These are phyloP conservation scores for Scortum barcoo DNA, from an alignment of 2,113 vertebrate species.

Conservation along the genomic window DNA sequence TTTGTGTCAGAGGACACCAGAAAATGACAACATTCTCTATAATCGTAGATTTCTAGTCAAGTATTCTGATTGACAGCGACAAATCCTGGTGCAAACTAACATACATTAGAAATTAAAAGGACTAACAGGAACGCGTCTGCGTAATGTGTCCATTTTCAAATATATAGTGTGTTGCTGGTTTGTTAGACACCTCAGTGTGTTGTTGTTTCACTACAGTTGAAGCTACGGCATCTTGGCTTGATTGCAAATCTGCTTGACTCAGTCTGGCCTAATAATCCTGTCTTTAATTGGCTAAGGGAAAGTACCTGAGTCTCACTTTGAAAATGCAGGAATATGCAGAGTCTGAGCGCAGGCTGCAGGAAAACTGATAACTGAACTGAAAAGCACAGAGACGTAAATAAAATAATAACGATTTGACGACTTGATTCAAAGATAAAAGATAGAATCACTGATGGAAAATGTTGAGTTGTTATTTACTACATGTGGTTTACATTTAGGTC, in stretches of 20 bases:
- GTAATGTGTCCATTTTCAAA: not conserved
- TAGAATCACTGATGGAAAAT: not conserved
- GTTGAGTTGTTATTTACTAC: no score
- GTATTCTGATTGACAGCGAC: not conserved
- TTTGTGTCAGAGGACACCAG: conserved; percentile 4
- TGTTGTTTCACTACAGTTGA: conserved; percentile 33
- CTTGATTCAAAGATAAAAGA: not conserved
- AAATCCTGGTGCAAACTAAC: not conserved
- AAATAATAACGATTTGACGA: not conserved
- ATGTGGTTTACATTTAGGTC: not conserved
- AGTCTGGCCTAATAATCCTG: conserved; percentile 70
- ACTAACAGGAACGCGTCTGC: not conserved
- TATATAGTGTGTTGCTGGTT: not conserved
- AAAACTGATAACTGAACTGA: not conserved
- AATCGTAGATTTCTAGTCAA: not conserved
- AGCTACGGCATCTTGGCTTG: conserved; percentile 46
- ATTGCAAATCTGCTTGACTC: conserved; percentile 57
- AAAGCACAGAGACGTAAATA: not conserved
- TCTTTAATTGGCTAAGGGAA: conserved; percentile 65
- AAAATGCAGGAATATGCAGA: not conserved
- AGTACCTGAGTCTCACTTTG: conserved; percentile 19
- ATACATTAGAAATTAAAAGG: not conserved
- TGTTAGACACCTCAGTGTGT: not conserved
- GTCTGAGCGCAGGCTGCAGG: not conserved
- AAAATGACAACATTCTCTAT: not conserved